Percentiles rank a stretch among this genome's conserved stretches.
Conservation (phyloP, 2,113 vertebrate species). For the Sceloporus tristichus region DNA sequence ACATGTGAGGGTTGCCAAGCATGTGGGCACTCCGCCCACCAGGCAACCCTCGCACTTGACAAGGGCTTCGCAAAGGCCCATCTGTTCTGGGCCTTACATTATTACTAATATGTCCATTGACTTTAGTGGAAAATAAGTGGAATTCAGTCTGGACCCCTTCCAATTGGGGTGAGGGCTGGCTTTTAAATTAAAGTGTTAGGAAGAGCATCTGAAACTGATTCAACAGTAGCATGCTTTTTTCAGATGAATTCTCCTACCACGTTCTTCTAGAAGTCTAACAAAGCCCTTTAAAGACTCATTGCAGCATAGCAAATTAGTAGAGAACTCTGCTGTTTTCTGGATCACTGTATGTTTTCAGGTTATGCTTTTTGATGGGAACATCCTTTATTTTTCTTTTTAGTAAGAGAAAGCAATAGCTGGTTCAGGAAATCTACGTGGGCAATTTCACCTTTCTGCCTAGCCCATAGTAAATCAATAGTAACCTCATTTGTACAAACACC, state of each 20-base stretch:
- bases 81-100: too few species aligned
- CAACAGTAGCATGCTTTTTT: neutral
- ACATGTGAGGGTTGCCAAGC: too few species aligned
- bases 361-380: neutral
- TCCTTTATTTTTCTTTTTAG: neutral
- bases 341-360: conserved; percentile 1
- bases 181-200: neutral
- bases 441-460: neutral
- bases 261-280: neutral
- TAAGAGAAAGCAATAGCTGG: neutral
- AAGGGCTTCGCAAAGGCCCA: too few species aligned
- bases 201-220: neutral
- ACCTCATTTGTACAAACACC: neutral
- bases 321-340: neutral
- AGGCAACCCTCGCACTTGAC: too few species aligned
- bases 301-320: neutral
- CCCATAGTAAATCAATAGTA: conserved; percentile 1
- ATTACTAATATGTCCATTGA: too few species aligned
- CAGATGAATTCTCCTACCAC: neutral
- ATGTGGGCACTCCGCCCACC: too few species aligned
- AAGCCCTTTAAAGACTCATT: too few species aligned
- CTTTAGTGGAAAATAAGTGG: too few species aligned
- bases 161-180: neutral
- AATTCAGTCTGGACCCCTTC: neutral
- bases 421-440: neutral